Evolutionary conservation across 2,113 vertebrate genomes (phyloP).

Genomic region (Propithecus coquereli): DNA sequence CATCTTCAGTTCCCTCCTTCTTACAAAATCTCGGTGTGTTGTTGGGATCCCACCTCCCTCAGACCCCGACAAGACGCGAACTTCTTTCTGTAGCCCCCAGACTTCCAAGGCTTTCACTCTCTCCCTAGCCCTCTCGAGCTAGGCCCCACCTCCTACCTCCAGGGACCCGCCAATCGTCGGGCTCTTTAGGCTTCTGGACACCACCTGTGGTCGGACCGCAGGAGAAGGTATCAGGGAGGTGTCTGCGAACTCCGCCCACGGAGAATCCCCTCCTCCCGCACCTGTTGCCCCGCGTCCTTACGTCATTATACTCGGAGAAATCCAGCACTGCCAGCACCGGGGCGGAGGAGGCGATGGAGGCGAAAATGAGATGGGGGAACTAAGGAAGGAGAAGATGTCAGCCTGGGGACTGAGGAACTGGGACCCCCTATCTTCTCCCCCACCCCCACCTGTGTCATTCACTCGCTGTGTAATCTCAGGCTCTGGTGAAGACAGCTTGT

Average conservation of each 20-base stretch:
- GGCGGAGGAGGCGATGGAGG: conserved; percentile 90
- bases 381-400: conserved; percentile 54
- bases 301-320: conserved; percentile 87
- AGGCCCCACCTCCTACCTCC: conserved; percentile 78
- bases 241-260: accelerated
- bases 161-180: conserved; percentile 86
- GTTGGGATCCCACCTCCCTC: accelerated
- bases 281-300: conserved; percentile 8
- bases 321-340: conserved; percentile 87
- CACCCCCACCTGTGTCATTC: background rate
- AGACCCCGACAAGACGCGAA: no score
- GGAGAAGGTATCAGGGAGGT: background rate
- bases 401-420: background rate
- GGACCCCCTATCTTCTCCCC: no score
- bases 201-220: conserved; percentile 77
- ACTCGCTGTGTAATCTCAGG: background rate
- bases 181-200: conserved; percentile 83
- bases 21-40: no score
- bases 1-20: background rate
- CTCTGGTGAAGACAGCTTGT: background rate
- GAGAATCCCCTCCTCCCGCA: background rate
- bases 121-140: no score
- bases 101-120: background rate
- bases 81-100: background rate
- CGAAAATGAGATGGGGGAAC: conserved; percentile 89